These are phyloP conservation scores for Ophioninae sp. DNA, from an alignment of 2,888 invertebrate genomes.

Conservation along the genomic window DNA sequence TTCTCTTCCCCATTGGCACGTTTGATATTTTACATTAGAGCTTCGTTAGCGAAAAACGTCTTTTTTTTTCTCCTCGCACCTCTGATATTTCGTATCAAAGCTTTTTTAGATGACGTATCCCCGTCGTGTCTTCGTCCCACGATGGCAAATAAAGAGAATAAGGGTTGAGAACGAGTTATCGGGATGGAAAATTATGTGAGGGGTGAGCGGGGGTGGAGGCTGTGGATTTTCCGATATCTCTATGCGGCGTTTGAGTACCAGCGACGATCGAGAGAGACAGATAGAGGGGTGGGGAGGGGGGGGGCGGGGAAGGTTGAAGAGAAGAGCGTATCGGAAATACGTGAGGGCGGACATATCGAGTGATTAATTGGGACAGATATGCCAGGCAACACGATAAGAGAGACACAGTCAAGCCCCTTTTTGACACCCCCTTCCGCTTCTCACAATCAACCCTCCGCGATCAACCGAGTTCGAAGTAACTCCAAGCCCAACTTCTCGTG, in stretches of 20 bases:
- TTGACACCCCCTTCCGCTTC: not conserved
- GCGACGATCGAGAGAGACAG: not conserved
- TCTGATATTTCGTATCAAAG: not conserved
- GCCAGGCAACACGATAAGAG: not conserved
- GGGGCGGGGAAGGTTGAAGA: no score
- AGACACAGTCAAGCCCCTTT: not conserved
- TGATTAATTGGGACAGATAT: constrained; percentile 47
- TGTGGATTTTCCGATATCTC: not conserved
- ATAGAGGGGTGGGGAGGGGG: no score
- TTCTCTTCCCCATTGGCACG: no score
- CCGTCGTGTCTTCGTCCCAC: not conserved
- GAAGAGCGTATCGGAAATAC: no score
- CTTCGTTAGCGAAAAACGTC: not conserved
- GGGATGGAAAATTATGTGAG: not conserved
- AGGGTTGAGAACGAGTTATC: constrained; percentile 20
- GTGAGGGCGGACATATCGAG: not conserved
- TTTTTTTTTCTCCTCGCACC: not conserved
- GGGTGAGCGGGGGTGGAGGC: not conserved
- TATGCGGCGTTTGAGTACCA: not conserved
- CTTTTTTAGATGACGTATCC: not conserved
- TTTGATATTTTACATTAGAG: not conserved
- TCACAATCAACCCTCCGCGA: not conserved
- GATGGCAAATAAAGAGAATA: not conserved
- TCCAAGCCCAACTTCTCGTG: no score
- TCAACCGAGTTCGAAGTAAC: no score